These are phyloP conservation scores for Acrossocheilus fasciatus DNA, from an alignment of 2,797 vertebrate genomes.

Conservation along the genomic window DNA sequence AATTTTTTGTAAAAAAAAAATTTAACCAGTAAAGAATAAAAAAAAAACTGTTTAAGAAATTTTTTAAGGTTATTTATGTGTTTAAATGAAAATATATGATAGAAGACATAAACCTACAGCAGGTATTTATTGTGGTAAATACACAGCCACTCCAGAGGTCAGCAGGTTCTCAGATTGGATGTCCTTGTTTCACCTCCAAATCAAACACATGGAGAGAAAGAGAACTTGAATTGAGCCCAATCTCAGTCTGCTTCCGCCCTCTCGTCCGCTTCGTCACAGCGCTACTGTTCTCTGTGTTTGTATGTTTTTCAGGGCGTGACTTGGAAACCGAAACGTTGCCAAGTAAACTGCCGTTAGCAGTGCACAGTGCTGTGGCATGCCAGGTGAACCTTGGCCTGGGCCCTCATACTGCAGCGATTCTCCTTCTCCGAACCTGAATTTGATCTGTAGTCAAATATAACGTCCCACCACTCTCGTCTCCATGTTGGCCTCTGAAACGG, in stretches of 20 bases:
- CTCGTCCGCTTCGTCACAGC: background rate
- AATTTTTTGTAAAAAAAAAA: too few relatives aligned
- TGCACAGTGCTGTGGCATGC: background rate
- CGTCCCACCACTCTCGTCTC: background rate
- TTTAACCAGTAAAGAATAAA: background rate
- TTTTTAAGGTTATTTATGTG: background rate
- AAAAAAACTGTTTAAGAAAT: background rate
- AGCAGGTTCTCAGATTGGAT: constrained; percentile 44
- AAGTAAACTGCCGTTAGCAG: constrained; percentile 33
- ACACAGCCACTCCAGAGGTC: constrained; percentile 40
- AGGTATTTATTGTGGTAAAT: constrained; percentile 60
- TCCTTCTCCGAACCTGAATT: constrained; percentile 1
- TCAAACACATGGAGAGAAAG: constrained; percentile 8
- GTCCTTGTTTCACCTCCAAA: constrained; percentile 52
- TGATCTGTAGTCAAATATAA: background rate
- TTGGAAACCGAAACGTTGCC: constrained; percentile 48
- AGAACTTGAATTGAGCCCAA: constrained; percentile 48
- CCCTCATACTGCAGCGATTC: background rate
- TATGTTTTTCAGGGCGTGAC: constrained; percentile 54
- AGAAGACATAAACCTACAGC: constrained; percentile 69
- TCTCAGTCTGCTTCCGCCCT: constrained; percentile 10
- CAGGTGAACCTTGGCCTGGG: constrained; percentile 38
- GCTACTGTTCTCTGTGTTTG: constrained; percentile 36
- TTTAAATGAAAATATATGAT: constrained; percentile 27
- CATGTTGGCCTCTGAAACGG: background rate